Conservation (phyloP, 2,888 invertebrate genomes). For the Mesodorylaimus sp. region DNA sequence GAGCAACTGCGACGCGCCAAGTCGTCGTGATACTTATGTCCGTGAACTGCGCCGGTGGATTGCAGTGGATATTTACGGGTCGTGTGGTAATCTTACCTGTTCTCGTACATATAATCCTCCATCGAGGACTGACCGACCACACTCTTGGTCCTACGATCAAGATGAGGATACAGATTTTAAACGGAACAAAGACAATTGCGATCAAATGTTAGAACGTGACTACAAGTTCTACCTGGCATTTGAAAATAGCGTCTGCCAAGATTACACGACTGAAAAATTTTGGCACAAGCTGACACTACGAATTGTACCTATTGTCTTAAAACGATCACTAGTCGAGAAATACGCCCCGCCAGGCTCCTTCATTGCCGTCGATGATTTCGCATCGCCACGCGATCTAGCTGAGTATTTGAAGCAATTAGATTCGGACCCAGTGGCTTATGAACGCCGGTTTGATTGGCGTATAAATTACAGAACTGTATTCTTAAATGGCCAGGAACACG, state of each 20-base stretch:
- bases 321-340: slow-evolving; percentile 19
- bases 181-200: slow-evolving; percentile 13
- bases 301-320: slow-evolving; percentile 9
- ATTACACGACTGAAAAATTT: slow-evolving; percentile 28
- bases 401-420: slow-evolving; percentile 32
- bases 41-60: neutral
- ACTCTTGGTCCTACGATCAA: too few relatives aligned
- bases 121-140: too few relatives aligned
- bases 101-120: slow-evolving; percentile 11
- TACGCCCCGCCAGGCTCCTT: slow-evolving; percentile 31
- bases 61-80: slow-evolving; percentile 23
- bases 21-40: neutral
- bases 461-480: slow-evolving; percentile 21
- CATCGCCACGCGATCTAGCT: slow-evolving; percentile 31
- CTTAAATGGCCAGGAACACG: slow-evolving; percentile 17
- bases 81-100: slow-evolving; percentile 21
- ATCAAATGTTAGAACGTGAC: slow-evolving; percentile 20
- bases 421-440: slow-evolving; percentile 32
- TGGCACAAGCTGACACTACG: slow-evolving; percentile 17
- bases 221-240: slow-evolving; percentile 11
- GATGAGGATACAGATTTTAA: too few relatives aligned
- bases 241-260: slow-evolving; percentile 27
- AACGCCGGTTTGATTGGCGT: slow-evolving; percentile 36
- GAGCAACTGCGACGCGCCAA: slow-evolving; percentile 2
- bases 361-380: slow-evolving; percentile 36